phyloP scores from a whole-genome alignment of 2,797 vertebrate genomes.

The Sphaeramia orbicularis region DNA sequence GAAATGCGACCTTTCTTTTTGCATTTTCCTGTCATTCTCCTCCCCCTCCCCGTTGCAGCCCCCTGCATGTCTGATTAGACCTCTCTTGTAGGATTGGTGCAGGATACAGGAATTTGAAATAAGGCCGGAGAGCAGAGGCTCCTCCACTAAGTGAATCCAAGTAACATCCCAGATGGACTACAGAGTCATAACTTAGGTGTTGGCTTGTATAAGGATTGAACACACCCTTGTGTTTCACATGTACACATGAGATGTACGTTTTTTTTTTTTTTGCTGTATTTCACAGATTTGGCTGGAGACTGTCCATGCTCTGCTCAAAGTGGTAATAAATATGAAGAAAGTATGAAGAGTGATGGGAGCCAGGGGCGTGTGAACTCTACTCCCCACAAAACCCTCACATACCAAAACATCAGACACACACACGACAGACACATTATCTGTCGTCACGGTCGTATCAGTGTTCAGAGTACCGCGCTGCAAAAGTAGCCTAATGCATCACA shows the following conservation, averaged over 20 bases:
- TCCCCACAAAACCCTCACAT: conserved; percentile 40
- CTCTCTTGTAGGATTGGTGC: conserved; percentile 15
- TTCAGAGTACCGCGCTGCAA: no score
- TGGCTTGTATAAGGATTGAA: neutral
- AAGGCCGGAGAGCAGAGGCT: neutral
- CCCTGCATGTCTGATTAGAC: conserved; percentile 44
- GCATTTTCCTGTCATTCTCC: conserved; percentile 58
- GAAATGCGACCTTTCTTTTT: conserved; percentile 75
- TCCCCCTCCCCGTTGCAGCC: conserved; percentile 16
- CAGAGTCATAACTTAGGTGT: conserved; percentile 30
- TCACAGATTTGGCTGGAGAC: conserved; percentile 7
- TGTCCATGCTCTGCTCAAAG: conserved; percentile 27
- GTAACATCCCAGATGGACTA: conserved; percentile 34
- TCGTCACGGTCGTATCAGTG: conserved; percentile 20
- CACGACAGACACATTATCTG: conserved; percentile 28
- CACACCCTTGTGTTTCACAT: conserved; percentile 36
- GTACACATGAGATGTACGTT: conserved; percentile 17
- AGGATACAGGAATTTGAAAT: conserved; percentile 6
- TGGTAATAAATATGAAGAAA: conserved; percentile 46
- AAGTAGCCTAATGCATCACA: no score
- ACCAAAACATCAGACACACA: conserved; percentile 33
- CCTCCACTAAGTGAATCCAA: conserved; percentile 42
- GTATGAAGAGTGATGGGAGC: conserved; percentile 31
- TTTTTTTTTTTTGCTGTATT: conserved; percentile 24
- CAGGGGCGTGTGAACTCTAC: conserved; percentile 48